phyloP scores from a whole-genome alignment of 2,888 invertebrate genomes.

The Cerceris ruficornis region DNA sequence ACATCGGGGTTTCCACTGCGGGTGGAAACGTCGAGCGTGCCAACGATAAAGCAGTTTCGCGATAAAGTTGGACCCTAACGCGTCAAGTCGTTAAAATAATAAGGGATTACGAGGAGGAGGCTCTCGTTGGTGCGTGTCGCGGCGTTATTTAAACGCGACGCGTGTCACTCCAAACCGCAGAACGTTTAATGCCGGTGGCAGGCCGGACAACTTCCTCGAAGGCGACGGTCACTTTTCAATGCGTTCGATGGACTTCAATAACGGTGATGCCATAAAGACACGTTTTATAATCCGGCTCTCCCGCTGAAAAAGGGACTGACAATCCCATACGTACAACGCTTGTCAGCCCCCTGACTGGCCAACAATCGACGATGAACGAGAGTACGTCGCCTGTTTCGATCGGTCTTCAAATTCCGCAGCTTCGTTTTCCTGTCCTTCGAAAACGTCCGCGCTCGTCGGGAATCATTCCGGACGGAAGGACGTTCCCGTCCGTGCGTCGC shows the following conservation, averaged over 20 bases:
- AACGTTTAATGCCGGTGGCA: slow-evolving; percentile 46
- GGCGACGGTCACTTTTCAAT: slow-evolving; percentile 56
- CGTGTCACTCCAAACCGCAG: background rate
- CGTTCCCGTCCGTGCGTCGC: too few relatives aligned
- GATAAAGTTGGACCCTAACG: too few relatives aligned
- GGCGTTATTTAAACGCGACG: background rate
- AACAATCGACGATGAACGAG: slow-evolving; percentile 42
- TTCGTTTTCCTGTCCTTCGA: slow-evolving; percentile 21
- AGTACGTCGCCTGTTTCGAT: slow-evolving; percentile 17
- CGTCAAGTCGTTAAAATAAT: too few relatives aligned
- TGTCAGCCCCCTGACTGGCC: slow-evolving; percentile 43
- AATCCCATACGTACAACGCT: slow-evolving; percentile 36
- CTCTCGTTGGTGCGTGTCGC: background rate
- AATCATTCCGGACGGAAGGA: background rate
- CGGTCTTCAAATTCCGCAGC: slow-evolving; percentile 34
- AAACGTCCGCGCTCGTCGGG: slow-evolving; percentile 1
- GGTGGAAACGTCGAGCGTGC: too few relatives aligned
- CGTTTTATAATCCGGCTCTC: slow-evolving; percentile 46
- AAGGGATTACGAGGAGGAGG: background rate
- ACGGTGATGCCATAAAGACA: slow-evolving; percentile 44
- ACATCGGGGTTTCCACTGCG: too few relatives aligned
- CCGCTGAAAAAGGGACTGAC: slow-evolving; percentile 52
- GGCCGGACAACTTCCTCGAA: slow-evolving; percentile 55
- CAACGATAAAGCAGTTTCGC: too few relatives aligned
- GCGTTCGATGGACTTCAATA: slow-evolving; percentile 51